Percentiles rank a stretch among this genome's conserved stretches.
phyloP scores from a whole-genome alignment of 1,140 invertebrate species.

The Drosophila guanche region DNA sequence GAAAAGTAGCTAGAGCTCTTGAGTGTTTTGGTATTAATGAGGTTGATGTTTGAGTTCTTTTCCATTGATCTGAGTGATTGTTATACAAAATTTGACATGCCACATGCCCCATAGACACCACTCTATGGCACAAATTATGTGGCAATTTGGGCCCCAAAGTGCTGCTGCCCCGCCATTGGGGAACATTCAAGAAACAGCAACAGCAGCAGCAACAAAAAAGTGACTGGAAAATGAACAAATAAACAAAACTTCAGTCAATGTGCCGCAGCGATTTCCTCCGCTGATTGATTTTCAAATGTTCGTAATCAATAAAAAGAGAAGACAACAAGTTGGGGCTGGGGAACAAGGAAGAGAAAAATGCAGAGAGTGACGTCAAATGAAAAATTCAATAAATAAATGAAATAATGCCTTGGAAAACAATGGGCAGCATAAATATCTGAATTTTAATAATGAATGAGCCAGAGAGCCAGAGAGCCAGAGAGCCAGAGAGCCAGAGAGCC shows the following conservation, averaged over 20 bases:
- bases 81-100: too few relatives aligned
- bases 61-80: too few relatives aligned
- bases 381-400: slow-evolving; percentile 64
- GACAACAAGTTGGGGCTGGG: neutral
- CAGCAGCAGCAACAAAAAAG: neutral
- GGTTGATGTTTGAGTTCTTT: too few relatives aligned
- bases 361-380: slow-evolving; percentile 59
- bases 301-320: slow-evolving; percentile 62
- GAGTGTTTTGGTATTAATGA: too few relatives aligned
- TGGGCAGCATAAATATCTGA: slow-evolving; percentile 54
- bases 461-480: neutral
- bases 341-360: neutral
- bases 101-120: too few relatives aligned
- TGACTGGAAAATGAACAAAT: slow-evolving; percentile 56
- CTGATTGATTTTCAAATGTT: slow-evolving; percentile 74
- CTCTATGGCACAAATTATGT: neutral
- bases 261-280: slow-evolving; percentile 32
- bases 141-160: slow-evolving; percentile 57
- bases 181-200: slow-evolving; percentile 24
- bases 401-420: slow-evolving; percentile 39
- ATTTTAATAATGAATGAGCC: slow-evolving; percentile 37
- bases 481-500: too few relatives aligned
- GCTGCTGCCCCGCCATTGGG: slow-evolving; percentile 18
- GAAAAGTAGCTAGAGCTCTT: too few relatives aligned
- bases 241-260: slow-evolving; percentile 75